Evolutionary conservation across 2,113 vertebrate genomes (phyloP), one percentile per base, ranked within the genome.

Genomic region (Quiscalus mexicanus): DNA sequence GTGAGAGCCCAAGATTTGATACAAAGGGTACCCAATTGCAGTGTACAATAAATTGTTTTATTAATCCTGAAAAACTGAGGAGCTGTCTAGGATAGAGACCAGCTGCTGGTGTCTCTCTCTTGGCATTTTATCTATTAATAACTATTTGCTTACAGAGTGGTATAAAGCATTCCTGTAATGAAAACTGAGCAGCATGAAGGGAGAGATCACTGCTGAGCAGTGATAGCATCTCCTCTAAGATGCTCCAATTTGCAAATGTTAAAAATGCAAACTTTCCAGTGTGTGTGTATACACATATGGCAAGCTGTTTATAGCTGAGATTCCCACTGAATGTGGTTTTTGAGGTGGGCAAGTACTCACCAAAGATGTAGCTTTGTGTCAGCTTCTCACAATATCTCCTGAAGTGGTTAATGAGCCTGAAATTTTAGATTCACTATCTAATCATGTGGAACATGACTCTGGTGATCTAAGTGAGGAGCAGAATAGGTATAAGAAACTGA

Each of bases 11-110:
- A 28, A 62, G 53, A 9, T 6, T 12, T 39, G 50, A 80, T 50
- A 59, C 4, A 42, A 62, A 76, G 9, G 14, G 21, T 20, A 41
- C 23, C 12, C 0, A 0, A 52, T 0, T 80, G 59, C 49, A 33
- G n/a, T 16, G 25, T 65, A 45, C 13, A 62, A 4, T 19, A 50
- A 31, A 9, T 21, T 45, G 15, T 55, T 89, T 77, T 50, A 86
- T 79, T 87, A 87, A 39, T 56, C 24, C 49, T 64, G 53, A 6
- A 83, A 79, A 95, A 70, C 11, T 5, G 3, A 68, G 39, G 39
- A 31, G 31, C 11, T 82, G 24, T 60, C 44, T 87, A 67, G 30
- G 25, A 59, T 24, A 59, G 44, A 87, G 52, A 87, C 15, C 55
- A 70, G 60, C 28, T 84, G 56, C 35, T 84, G 30, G 9, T 49